phyloP scores from a whole-genome alignment of 2,888 invertebrate species.

The Campoletis raptor region DNA sequence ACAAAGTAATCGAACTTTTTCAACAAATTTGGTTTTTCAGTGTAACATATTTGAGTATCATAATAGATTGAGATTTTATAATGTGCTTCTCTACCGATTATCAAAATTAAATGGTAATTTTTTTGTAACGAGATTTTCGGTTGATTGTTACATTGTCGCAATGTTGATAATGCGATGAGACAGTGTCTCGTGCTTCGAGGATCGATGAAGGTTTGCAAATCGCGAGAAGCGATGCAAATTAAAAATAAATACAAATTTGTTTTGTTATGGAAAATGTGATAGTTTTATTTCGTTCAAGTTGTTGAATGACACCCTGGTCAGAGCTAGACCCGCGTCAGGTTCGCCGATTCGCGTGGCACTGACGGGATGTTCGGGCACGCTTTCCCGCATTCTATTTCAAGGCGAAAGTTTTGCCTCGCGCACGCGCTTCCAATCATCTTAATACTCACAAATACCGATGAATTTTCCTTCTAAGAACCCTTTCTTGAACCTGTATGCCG shows the following conservation, averaged over 20 bases:
- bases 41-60: background rate
- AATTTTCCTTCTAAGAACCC: constrained; percentile 43
- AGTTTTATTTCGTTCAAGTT: constrained; percentile 27
- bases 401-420: constrained; percentile 73
- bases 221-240: no score
- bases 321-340: constrained; percentile 68
- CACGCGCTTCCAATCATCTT: constrained; percentile 72
- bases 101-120: background rate
- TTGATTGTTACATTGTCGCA: constrained; percentile 6
- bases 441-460: background rate
- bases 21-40: no score
- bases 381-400: constrained; percentile 72
- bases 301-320: constrained; percentile 38
- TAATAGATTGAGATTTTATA: constrained; percentile 13
- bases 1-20: no score
- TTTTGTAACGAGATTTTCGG: background rate
- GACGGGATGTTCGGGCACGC: constrained; percentile 65
- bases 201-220: constrained; percentile 1
- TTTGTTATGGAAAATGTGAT: constrained; percentile 7
- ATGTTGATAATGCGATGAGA: constrained; percentile 5
- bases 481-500: background rate
- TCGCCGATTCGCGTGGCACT: constrained; percentile 77
- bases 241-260: background rate
- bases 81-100: constrained; percentile 16
- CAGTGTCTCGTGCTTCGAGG: background rate